Conservation (phyloP, 2,797 vertebrate species). For the Tolypeutes matacus region DNA sequence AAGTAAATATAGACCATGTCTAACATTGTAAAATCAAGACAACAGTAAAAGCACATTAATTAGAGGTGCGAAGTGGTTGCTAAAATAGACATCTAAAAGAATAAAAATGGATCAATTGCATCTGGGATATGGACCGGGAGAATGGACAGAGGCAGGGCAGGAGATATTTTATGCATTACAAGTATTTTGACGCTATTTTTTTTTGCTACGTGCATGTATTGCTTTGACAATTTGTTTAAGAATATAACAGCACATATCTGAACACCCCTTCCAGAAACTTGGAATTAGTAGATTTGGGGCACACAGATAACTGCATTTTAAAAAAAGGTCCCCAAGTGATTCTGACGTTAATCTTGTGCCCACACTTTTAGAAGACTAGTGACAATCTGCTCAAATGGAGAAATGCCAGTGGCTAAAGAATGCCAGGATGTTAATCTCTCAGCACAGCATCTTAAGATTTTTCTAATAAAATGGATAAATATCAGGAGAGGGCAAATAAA, state of each 20-base stretch:
- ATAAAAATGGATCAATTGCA: not conserved
- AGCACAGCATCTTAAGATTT: not conserved
- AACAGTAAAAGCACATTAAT: not conserved
- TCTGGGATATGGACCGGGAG: not conserved
- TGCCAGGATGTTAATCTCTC: not conserved
- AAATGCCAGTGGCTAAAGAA: not conserved
- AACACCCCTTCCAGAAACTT: constrained; percentile 12
- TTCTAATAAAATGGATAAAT: not conserved
- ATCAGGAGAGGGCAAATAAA: not conserved
- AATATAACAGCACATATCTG: not conserved
- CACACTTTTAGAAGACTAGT: not conserved
- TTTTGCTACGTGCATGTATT: not conserved
- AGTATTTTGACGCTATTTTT: not conserved
- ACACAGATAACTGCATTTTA: not conserved
- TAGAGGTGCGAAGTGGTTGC: not conserved
- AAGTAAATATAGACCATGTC: constrained; percentile 20
- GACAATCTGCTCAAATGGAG: not conserved
- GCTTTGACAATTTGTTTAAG: constrained; percentile 4
- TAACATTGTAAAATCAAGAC: constrained; percentile 5
- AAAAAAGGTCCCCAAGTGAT: not conserved
- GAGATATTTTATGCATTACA: not conserved
- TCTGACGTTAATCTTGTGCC: not conserved
- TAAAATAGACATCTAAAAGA: not conserved
- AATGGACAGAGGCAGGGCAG: not conserved
- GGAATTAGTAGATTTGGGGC: not conserved